Percentiles rank a stretch among this genome's conserved stretches.
Conservation (phyloP, 2,113 vertebrate species). For the Cairina moschata region DNA sequence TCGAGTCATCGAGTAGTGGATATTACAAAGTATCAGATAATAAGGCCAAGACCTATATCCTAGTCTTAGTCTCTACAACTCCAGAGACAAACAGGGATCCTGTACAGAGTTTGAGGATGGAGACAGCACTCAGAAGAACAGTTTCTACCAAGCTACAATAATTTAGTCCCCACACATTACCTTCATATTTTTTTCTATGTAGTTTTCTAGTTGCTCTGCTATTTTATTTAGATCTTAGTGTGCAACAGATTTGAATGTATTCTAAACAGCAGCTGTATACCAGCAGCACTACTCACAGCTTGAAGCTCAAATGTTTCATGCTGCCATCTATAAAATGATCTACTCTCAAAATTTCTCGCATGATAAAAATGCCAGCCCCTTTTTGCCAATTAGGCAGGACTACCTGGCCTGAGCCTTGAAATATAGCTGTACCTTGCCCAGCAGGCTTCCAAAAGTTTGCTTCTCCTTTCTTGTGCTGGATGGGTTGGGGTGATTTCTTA, state of each 20-base stretch:
- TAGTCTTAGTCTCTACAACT: neutral
- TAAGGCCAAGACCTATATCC: slow-evolving; percentile 45
- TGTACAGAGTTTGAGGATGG: neutral
- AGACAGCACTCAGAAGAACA: neutral
- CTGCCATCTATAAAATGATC: neutral
- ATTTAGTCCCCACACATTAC: neutral
- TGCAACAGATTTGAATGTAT: neutral
- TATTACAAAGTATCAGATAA: slow-evolving; percentile 19
- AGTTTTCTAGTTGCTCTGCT: neutral
- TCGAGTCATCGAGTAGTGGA: slow-evolving; percentile 34
- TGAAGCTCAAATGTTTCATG: neutral
- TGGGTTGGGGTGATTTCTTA: neutral
- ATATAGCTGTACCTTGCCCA: neutral
- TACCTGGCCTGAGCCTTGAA: neutral
- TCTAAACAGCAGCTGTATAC: neutral
- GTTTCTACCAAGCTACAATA: neutral
- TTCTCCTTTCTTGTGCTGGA: neutral
- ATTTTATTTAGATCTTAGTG: neutral
- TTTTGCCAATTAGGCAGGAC: neutral
- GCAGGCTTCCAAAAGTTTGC: neutral
- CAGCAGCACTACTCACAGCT: neutral
- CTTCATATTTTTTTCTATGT: neutral
- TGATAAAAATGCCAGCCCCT: neutral
- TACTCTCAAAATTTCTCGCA: neutral
- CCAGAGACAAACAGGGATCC: neutral